Evolutionary conservation across 2,797 vertebrate genomes (phyloP).

Genomic region (Arnoldichthys spilopterus): DNA sequence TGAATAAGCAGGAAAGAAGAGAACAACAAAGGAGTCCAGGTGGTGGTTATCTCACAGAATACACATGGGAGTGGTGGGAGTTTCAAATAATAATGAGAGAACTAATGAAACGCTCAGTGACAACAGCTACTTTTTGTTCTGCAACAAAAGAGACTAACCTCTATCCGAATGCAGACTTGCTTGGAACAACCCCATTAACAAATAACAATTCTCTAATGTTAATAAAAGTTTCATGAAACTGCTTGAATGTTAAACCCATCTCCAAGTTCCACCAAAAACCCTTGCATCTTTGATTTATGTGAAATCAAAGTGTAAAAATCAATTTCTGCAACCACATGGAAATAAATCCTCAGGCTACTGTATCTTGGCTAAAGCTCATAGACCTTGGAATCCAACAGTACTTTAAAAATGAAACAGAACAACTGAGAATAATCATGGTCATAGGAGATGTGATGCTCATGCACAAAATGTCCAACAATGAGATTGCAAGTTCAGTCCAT

Average conservation of each 20-base stretch:
- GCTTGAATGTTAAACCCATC: slow-evolving; percentile 15
- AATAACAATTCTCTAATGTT: neutral
- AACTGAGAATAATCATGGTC: slow-evolving; percentile 24
- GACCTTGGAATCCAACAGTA: slow-evolving; percentile 40
- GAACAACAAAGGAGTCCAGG: slow-evolving; percentile 3
- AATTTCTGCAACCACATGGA: slow-evolving; percentile 19
- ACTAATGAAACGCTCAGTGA: slow-evolving; percentile 1
- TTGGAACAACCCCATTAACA: neutral
- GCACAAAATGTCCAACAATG: neutral
- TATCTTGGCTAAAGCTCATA: slow-evolving; percentile 16
- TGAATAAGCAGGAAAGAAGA: neutral
- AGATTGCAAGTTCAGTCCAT: neutral
- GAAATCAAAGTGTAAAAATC: slow-evolving; percentile 46
- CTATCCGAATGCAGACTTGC: neutral
- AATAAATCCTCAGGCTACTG: slow-evolving; percentile 28
- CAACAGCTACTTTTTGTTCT: slow-evolving; percentile 8
- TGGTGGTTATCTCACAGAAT: slow-evolving; percentile 6
- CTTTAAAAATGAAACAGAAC: slow-evolving; percentile 31
- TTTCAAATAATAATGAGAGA: neutral
- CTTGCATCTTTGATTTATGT: neutral
- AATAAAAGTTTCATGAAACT: neutral
- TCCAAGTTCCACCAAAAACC: neutral
- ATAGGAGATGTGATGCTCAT: neutral
- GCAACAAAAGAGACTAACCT: neutral
- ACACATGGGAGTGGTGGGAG: neutral